phyloP scores from a whole-genome alignment of 2,888 invertebrate species.

The Baronia brevicornis region DNA sequence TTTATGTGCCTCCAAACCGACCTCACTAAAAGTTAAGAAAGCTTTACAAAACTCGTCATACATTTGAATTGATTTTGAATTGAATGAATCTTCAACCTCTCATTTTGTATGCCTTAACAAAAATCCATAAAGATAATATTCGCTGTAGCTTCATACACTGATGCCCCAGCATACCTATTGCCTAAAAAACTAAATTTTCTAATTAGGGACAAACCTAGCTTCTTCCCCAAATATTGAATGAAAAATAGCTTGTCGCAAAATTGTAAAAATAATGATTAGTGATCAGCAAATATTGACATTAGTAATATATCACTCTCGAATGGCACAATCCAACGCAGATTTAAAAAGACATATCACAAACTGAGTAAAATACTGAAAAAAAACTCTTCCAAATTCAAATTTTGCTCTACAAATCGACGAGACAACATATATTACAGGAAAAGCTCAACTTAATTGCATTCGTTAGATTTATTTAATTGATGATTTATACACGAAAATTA shows the following conservation, averaged over 20 bases:
- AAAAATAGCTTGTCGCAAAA: constrained; percentile 16
- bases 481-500: constrained; percentile 12
- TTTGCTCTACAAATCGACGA: constrained; percentile 12
- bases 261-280: constrained; percentile 14
- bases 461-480: constrained; percentile 16
- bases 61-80: too few relatives aligned
- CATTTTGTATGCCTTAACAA: too few relatives aligned
- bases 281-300: constrained; percentile 11
- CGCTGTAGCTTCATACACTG: too few relatives aligned
- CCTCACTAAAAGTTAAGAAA: too few relatives aligned
- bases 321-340: constrained; percentile 15
- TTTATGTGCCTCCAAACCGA: too few relatives aligned
- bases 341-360: constrained; percentile 16
- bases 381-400: constrained; percentile 10
- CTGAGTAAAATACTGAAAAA: constrained; percentile 14
- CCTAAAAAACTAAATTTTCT: too few relatives aligned
- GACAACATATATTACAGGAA: constrained; percentile 13
- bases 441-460: constrained; percentile 16
- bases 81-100: too few relatives aligned
- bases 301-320: constrained; percentile 13
- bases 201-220: too few relatives aligned
- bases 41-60: too few relatives aligned
- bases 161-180: too few relatives aligned
- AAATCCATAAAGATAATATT: too few relatives aligned
- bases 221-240: too few relatives aligned